Conservation (phyloP, 1,140 invertebrate genomes). For the roundworm (Caenorhabditis elegans) region DNA sequence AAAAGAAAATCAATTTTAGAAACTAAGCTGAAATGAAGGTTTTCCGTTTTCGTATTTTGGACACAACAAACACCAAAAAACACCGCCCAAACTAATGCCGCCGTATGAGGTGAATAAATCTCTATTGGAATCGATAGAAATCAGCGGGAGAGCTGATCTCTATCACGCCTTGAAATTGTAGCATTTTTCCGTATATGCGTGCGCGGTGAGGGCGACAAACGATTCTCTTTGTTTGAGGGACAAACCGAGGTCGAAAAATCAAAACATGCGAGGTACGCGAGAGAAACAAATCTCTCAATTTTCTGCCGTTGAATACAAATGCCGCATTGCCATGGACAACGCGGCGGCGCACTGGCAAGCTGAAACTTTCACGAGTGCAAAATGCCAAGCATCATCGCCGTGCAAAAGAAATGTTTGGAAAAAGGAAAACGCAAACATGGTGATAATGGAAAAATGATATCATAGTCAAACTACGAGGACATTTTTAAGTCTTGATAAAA, state of each 20-base stretch:
- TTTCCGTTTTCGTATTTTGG: too few species aligned
- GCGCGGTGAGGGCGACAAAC: too few species aligned
- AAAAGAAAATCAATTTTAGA: too few species aligned
- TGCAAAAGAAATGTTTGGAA: neutral
- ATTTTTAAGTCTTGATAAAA: neutral
- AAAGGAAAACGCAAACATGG: neutral
- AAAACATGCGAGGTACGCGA: neutral
- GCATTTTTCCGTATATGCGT: too few species aligned
- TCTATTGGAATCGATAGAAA: neutral
- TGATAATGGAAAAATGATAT: neutral
- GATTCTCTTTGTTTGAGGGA: neutral
- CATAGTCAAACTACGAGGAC: neutral
- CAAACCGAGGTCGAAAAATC: neutral
- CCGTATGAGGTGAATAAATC: neutral
- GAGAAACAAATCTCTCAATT: neutral
- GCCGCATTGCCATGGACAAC: slow-evolving; percentile 21
- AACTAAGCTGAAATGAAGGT: too few species aligned
- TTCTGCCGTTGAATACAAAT: neutral
- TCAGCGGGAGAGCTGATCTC: slow-evolving; percentile 2
- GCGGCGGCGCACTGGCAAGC: neutral
- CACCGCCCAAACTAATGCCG: neutral
- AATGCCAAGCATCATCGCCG: neutral
- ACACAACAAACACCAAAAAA: neutral
- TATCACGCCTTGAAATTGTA: neutral
- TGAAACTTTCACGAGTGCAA: neutral